Conservation (phyloP, 2,113 vertebrate genomes). For the Scophthalmus maximus region DNA sequence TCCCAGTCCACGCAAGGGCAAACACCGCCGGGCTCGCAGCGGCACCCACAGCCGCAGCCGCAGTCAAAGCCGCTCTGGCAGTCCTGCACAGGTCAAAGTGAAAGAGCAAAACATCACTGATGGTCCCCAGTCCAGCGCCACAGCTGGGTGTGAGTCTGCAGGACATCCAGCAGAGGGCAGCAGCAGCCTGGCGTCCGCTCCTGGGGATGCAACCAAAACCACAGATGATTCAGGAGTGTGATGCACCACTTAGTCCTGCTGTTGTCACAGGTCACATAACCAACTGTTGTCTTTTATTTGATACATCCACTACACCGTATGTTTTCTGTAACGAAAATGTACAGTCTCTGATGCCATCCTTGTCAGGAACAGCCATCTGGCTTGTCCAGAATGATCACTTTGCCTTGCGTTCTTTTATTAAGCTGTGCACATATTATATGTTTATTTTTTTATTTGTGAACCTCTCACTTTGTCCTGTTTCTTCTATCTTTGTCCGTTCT, state of each 20-base stretch:
- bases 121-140: background rate
- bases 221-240: conserved; percentile 62
- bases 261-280: conserved; percentile 46
- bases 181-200: conserved; percentile 28
- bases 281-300: conserved; percentile 65
- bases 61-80: conserved; percentile 73
- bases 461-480: conserved; percentile 47
- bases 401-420: conserved; percentile 68
- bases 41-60: conserved; percentile 68
- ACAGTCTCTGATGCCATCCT: conserved; percentile 58
- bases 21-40: conserved; percentile 81
- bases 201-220: conserved; percentile 33
- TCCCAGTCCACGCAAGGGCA: conserved; percentile 87
- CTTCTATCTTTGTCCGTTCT: conserved; percentile 61
- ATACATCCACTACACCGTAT: conserved; percentile 60
- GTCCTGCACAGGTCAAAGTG: conserved; percentile 82
- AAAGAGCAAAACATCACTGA: conserved; percentile 80
- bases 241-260: conserved; percentile 33
- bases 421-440: conserved; percentile 41
- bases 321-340: conserved; percentile 56
- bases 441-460: conserved; percentile 49
- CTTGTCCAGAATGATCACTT: conserved; percentile 58
- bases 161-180: conserved; percentile 67
- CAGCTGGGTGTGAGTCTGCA: conserved; percentile 4
- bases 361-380: conserved; percentile 70